Conservation (phyloP, 1,140 invertebrate genomes). For the Lasioglossum baleicum region DNA sequence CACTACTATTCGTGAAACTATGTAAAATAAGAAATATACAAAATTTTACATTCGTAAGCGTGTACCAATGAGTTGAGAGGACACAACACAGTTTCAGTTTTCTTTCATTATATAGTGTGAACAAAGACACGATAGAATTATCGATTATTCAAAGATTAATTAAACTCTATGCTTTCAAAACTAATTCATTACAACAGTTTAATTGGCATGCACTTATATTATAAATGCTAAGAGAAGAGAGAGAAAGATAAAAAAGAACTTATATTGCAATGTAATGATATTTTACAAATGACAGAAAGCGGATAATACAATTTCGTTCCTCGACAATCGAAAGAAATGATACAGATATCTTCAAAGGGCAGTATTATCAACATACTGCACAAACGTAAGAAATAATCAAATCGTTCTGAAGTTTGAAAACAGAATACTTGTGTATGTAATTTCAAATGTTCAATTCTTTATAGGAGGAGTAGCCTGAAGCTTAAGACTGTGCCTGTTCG, state of each 20-base stretch:
- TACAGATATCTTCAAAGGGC: slow-evolving; percentile 13
- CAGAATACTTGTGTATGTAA: slow-evolving; percentile 53
- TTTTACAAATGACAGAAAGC: slow-evolving; percentile 25
- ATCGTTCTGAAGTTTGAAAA: slow-evolving; percentile 69
- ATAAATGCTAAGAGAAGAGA: slow-evolving; percentile 47
- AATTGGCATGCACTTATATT: slow-evolving; percentile 31
- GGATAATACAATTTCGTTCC: slow-evolving; percentile 16
- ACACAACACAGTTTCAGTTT: slow-evolving; percentile 23
- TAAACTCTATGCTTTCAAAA: slow-evolving; percentile 21
- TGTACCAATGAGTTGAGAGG: slow-evolving; percentile 12
- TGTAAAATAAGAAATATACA: slow-evolving; percentile 38
- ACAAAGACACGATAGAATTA: slow-evolving; percentile 16
- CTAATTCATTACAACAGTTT: slow-evolving; percentile 17
- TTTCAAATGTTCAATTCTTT: slow-evolving; percentile 59
- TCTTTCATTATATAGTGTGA: slow-evolving; percentile 17
- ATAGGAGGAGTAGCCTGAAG: slow-evolving; percentile 75
- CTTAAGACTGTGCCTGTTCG: slow-evolving; percentile 77
- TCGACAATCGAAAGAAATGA: slow-evolving; percentile 30
- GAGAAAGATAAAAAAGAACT: not conserved
- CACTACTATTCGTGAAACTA: slow-evolving; percentile 12
- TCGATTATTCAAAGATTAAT: slow-evolving; percentile 28
- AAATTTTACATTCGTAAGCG: slow-evolving; percentile 27
- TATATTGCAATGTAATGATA: slow-evolving; percentile 39
- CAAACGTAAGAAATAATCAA: slow-evolving; percentile 41
- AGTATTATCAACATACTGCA: slow-evolving; percentile 21